A percentile compares a stretch with the other conserved stretches of the same genome.
phyloP scores from a whole-genome alignment of 2,113 vertebrate genomes.

The Sinocyclocheilus grahami region DNA sequence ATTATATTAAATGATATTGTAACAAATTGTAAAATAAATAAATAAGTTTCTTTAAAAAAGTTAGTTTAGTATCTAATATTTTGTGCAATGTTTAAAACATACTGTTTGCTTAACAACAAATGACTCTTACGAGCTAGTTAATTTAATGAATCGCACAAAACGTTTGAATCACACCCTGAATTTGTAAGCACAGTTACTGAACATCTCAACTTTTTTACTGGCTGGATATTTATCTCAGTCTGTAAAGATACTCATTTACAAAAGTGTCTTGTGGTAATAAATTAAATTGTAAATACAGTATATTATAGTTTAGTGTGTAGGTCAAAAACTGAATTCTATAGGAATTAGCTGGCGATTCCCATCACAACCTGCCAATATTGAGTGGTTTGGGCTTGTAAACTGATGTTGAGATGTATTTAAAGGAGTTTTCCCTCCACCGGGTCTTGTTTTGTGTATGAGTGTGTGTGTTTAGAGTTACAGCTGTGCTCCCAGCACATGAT shows the following conservation, averaged over 20 bases:
- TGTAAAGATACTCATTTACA: neutral
- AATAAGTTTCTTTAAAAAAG: too few species aligned
- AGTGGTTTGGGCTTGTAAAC: slow-evolving; percentile 1
- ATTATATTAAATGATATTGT: too few species aligned
- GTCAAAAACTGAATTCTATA: neutral
- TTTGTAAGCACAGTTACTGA: neutral
- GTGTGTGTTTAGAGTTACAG: slow-evolving; percentile 56
- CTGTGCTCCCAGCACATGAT: slow-evolving; percentile 67
- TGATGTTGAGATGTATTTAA: slow-evolving; percentile 66
- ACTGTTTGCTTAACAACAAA: too few species aligned
- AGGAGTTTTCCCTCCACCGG: slow-evolving; percentile 41
- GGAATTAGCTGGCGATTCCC: neutral
- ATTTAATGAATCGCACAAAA: neutral
- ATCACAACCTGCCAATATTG: neutral
- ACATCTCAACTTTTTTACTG: neutral
- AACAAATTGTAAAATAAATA: too few species aligned
- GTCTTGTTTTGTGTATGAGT: slow-evolving; percentile 63
- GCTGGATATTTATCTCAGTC: neutral
- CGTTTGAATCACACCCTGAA: neutral
- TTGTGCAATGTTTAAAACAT: too few species aligned
- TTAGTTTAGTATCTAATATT: too few species aligned
- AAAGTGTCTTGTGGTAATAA: neutral
- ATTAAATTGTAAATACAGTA: neutral
- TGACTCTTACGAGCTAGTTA: too few species aligned
- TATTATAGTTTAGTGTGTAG: too few species aligned